A percentile compares a stretch with the other conserved stretches of the same genome.
phyloP scores from a whole-genome alignment of 2,888 invertebrate genomes.

The Troilus luridus region DNA sequence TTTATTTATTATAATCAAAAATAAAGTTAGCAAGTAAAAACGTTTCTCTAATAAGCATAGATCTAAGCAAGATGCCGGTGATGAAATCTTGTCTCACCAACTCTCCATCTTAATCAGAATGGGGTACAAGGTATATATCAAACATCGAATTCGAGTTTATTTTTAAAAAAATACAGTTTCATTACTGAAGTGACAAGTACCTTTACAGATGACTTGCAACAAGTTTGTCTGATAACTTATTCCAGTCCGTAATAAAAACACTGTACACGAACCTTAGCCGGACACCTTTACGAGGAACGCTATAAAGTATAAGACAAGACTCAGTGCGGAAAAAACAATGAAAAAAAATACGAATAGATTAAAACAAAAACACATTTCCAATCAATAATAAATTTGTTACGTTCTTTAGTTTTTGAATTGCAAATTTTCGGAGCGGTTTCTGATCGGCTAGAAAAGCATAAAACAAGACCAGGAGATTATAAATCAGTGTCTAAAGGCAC shows the following conservation, averaged over 20 bases:
- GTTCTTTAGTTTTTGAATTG: neutral
- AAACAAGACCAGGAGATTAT: neutral
- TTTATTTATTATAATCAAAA: no score
- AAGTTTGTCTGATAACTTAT: neutral
- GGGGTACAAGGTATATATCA: no score
- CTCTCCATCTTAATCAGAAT: no score
- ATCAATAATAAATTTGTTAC: slow-evolving; percentile 16
- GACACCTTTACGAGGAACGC: neutral
- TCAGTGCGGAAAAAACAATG: neutral
- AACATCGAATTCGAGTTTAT: neutral
- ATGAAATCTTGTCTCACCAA: no score
- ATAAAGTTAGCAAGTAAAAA: no score
- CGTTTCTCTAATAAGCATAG: no score
- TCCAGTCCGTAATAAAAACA: neutral
- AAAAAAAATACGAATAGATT: neutral
- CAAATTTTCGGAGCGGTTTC: neutral
- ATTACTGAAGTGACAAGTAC: neutral
- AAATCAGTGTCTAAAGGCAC: neutral
- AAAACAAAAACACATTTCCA: neutral
- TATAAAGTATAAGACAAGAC: neutral
- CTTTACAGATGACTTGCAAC: neutral
- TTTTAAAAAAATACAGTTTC: neutral
- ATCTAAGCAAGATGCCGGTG: no score
- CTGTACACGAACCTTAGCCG: neutral
- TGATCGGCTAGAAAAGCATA: neutral